Base-by-base conservation (phyloP, 2,888 invertebrate species). In the Congeria kusceri region DNA sequence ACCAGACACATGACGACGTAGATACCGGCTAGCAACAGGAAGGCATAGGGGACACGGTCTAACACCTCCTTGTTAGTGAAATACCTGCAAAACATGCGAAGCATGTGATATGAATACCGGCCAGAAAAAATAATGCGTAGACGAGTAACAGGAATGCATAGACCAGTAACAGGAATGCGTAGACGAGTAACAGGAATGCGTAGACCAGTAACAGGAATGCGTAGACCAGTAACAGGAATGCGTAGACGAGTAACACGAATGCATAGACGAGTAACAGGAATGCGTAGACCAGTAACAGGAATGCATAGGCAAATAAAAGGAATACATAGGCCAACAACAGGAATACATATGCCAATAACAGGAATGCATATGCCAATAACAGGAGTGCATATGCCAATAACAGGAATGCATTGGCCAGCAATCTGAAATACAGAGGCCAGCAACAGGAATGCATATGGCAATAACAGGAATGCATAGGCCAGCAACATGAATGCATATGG, bases 21-120 rank as follows among this genome's bases (percentile, higher is more conserved):
- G 3, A 63, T 67, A 5, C 68, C 78, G 23, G 78, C 82, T 27
- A 83, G 63, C 11, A 82, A 20, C 3, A 83, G 53, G 32, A 80
- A 83, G 23, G 67, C 67, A 1, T 53, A 47, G 1, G 80, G 83
- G 3, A 83, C 80, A 13, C 80, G 28, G 47, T 82, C 77, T 53
- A 82, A 53, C 3, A 85, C 23, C 20, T 61, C 68, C 7, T 64
- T 64, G 27, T 79, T 72, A 5, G 73, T 71, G 61, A 84, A 80
- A 64, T 81, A 81, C 59, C 84, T 84, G 68, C 39, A 39, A 39
- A 32, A 9, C 9, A 32, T 32, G 32, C 79, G 25, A 7, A 79
- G 46, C 44, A 74, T 69, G 53, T 80, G 29, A 13, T 23, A 62
- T 11, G 71, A 29, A 59, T 75, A 78, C 3, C n/a, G n/a, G 56